These are phyloP conservation scores for Urocynchramus pylzowi DNA, from an alignment of 2,113 vertebrate species.

Conservation along the genomic window DNA sequence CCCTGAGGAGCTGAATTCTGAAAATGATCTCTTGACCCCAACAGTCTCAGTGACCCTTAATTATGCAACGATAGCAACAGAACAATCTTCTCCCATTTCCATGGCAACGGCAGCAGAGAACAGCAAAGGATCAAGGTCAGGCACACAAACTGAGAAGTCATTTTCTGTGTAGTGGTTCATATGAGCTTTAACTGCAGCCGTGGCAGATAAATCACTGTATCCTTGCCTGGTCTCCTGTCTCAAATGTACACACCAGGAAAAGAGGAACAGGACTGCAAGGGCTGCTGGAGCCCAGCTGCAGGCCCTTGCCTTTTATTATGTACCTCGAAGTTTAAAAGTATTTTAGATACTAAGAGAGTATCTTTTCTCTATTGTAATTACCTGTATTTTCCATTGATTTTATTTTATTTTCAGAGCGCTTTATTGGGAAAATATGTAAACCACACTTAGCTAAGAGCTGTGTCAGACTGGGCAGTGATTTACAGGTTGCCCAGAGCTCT, in stretches of 20 bases:
- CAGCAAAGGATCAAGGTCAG: constrained; percentile 7
- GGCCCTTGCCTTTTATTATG: too few relatives aligned
- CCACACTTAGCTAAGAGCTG: background rate
- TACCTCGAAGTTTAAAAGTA: background rate
- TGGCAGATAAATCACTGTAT: background rate
- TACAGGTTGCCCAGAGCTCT: background rate
- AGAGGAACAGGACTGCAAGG: background rate
- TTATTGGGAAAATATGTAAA: background rate
- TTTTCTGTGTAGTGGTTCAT: background rate
- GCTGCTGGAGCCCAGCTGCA: background rate
- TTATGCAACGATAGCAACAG: background rate
- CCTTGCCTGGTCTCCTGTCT: background rate
- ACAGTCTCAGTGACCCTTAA: background rate
- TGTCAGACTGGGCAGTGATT: constrained; percentile 14
- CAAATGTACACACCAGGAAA: background rate
- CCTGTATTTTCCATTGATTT: background rate
- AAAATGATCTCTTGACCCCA: constrained; percentile 8
- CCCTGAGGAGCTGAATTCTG: background rate
- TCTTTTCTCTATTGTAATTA: background rate
- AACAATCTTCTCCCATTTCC: constrained; percentile 9
- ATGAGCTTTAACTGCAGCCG: background rate
- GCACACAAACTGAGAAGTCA: background rate
- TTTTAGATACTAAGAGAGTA: background rate
- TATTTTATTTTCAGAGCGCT: background rate
- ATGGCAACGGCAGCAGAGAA: background rate